These are phyloP conservation scores for Ptychoptera contaminata DNA, from an alignment of 2,888 invertebrate species.

Conservation along the genomic window DNA sequence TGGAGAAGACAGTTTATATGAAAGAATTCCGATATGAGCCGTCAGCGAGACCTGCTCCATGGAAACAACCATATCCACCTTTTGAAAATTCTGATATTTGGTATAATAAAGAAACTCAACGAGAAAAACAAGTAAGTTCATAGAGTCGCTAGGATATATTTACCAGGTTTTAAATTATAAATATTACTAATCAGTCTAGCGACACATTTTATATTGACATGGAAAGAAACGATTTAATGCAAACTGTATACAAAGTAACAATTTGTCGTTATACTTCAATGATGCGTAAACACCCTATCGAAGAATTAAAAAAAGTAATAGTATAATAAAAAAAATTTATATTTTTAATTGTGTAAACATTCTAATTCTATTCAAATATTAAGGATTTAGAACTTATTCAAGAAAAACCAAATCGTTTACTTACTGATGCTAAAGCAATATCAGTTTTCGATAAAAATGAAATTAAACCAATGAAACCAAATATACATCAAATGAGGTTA, in stretches of 20 bases:
- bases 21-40: constrained; percentile 4
- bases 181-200: constrained; percentile 1
- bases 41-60: not conserved
- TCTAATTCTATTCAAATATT: no score
- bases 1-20: constrained; percentile 8
- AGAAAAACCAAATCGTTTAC: not conserved
- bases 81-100: constrained; percentile 3
- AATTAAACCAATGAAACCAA: no score
- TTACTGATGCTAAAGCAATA: no score
- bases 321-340: no score
- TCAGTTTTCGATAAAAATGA: no score
- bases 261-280: not conserved
- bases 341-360: no score
- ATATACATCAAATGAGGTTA: no score
- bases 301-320: constrained; percentile 2
- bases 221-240: constrained; percentile 6
- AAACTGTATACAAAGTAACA: constrained; percentile 5
- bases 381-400: not conserved
- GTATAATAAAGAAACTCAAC: not conserved
- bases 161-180: not conserved
- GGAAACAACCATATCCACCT: not conserved
- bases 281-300: constrained; percentile 6
- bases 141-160: no score
- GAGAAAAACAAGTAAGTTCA: not conserved
- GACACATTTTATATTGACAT: constrained; percentile 7